Base-by-base conservation (phyloP, 2,888 invertebrate species). In the Melikaiella ostensackeni region DNA sequence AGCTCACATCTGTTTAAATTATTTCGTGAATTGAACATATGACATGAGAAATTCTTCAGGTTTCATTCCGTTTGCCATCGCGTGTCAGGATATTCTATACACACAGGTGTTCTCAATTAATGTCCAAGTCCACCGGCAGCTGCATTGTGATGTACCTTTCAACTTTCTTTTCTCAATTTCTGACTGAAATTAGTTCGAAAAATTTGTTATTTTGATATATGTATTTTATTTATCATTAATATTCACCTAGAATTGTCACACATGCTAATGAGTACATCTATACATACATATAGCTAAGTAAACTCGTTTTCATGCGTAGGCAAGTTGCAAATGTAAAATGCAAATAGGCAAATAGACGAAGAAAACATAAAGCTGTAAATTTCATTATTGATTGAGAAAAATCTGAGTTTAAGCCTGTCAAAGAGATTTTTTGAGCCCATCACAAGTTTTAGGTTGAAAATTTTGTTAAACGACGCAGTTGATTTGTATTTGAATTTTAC, bases 141-240 rank as follows among this genome's bases (percentile, higher is more conserved):
- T 24, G 24, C 63, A 64, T 64, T 64, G n/a, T 35, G 24, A 24
- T 66, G n/a, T 38, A 42, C 24, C 19, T 19, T 16, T 42, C 42
- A 64, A 64, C 27, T 46, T 64, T 38, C 35, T 66, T 66, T 66
- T 42, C 19, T 24, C 13, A 46, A 66, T 27, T 66, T 46, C 57
- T 24, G 13, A 5, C 24, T 24, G 13, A 24, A 11, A 9, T 21
- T 55, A 8, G 21, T 9, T 55, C 7, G 21, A 55, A 55, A 11
- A 21, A 55, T 9, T 55, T 21, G n/a, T 55, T 21, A 9, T 55
- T 21, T 9, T n/a, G 8, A 8, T 8, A 19, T 46, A 50, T 50
- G 1, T n/a, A 55, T 21, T 55, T 9, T 9, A n/a, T 8, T 55
- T n/a, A n/a, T 50, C n/a, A n/a, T n/a, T 50, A 50, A 55, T 55